Base-by-base conservation (phyloP, 1,140 invertebrate genomes). In the Trichonephila clavipes region DNA sequence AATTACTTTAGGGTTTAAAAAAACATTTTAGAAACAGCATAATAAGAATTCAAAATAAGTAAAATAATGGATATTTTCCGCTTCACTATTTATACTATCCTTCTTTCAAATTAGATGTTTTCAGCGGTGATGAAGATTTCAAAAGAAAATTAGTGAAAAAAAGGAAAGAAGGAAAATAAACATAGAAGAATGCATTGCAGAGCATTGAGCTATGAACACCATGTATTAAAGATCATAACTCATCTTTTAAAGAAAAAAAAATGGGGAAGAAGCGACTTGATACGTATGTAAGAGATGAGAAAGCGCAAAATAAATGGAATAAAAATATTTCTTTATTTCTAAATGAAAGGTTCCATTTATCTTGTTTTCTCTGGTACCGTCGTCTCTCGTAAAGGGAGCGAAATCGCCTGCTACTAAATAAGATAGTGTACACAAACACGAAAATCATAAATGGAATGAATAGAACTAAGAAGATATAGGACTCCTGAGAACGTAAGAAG, bases 321-420 rank as follows among this genome's bases (percentile, higher is more conserved):
- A 91, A 83, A 91, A 91, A 91, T 77, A 91, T 91, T 91, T 91
- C 77, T 77, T 83, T 92, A 92, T 92, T 92, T 87, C 91, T 92
- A 92, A 92, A 92, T 92, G 91, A 92, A 92, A 92, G 83, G 44
- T 21, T 34, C 40, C 91, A 92, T 92, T 92, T 87, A 92, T 92
- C 91, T 87, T 81, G 64, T 92, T 87, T 92, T 61, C 82, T 59
- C n/a, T 61, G 82, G 62, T 59, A 44, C 82, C 83, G 24, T 82
- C 81, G 59, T 66, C 51, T 28, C 82, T 87, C 83, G 91, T 92
- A 92, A 92, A 92, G 40, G 34, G 91, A 92, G 61, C 82, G 34
- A 92, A 82, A 92, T 87, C 61, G 82, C 85, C 82, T n/a, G 91
- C 58, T 92, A n/a, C 91, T 92, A 87, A 92, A 92, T 87, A 72